A percentile compares a stretch with the other conserved stretches of the same genome.
These are phyloP conservation scores for Indri indri DNA, from an alignment of 2,113 vertebrate species.

Conservation along the genomic window DNA sequence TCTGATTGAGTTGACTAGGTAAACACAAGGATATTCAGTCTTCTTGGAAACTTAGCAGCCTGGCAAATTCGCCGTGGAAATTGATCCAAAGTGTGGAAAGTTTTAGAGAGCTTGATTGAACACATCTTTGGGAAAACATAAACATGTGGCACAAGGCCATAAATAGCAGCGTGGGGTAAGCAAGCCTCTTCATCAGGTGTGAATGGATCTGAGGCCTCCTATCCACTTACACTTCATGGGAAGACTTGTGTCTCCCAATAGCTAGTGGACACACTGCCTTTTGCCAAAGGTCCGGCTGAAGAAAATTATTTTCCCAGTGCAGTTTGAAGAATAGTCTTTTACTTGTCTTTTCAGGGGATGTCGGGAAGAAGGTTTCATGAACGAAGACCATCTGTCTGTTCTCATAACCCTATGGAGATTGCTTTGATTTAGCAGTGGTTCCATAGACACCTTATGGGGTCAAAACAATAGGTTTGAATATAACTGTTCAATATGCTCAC, in stretches of 20 bases:
- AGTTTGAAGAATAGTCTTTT: conserved; percentile 3
- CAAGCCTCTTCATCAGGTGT: conserved; percentile 73
- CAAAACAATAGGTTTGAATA: background rate
- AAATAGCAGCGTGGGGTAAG: conserved; percentile 40
- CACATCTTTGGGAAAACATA: background rate
- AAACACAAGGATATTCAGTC: background rate
- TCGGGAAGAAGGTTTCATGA: conserved; percentile 12
- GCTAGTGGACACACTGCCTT: conserved; percentile 44
- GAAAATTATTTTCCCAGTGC: conserved; percentile 5
- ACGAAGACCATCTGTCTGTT: background rate
- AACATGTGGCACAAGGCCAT: fast-evolving
- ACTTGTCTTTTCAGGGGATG: background rate
- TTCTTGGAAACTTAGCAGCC: conserved; percentile 55
- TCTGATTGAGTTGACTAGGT: background rate
- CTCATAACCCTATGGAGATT: conserved; percentile 4
- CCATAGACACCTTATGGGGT: too few relatives aligned
- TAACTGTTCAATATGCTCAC: background rate
- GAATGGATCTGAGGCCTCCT: conserved; percentile 74
- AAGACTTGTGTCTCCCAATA: conserved; percentile 62
- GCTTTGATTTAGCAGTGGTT: background rate
- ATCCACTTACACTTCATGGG: conserved; percentile 80
- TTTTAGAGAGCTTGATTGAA: background rate
- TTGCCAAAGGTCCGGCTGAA: conserved; percentile 66
- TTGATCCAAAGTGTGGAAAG: background rate
- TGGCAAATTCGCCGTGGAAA: conserved; percentile 47